A percentile compares a stretch with the other conserved stretches of the same genome.
phyloP scores from a whole-genome alignment of 2,888 invertebrate genomes.

The Trimorus sp. region DNA sequence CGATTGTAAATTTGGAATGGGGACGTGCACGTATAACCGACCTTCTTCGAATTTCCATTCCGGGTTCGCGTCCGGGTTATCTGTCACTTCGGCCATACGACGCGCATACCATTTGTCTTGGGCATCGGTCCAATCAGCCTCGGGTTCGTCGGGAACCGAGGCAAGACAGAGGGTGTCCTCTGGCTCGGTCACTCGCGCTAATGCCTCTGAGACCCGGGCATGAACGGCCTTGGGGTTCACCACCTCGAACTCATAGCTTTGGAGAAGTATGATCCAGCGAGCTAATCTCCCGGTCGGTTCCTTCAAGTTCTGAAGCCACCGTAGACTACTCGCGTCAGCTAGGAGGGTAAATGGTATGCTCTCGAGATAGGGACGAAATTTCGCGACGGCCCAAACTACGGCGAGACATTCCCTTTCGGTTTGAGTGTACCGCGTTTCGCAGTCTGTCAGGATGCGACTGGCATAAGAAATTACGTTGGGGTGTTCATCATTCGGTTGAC shows the following conservation, averaged over 20 bases:
- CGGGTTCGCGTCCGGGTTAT: not conserved
- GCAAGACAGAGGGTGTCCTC: not conserved
- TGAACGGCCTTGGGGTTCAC: not conserved
- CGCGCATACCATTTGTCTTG: not conserved
- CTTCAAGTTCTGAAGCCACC: constrained; percentile 63
- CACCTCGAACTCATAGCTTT: not conserved
- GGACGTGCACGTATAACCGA: not conserved
- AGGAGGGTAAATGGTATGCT: constrained; percentile 61
- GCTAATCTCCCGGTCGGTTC: constrained; percentile 64
- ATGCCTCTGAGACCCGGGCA: not conserved
- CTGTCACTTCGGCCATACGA: not conserved
- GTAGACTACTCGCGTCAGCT: constrained; percentile 64
- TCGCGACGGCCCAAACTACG: constrained; percentile 58
- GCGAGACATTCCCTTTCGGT: constrained; percentile 67
- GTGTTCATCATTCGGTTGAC: constrained; percentile 22
- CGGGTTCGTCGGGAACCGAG: not conserved
- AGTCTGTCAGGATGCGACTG: constrained; percentile 38
- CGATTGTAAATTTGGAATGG: not conserved
- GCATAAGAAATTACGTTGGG: constrained; percentile 63
- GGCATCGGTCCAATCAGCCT: not conserved
- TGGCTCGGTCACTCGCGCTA: not conserved
- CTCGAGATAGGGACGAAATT: constrained; percentile 64
- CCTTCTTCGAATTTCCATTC: not conserved
- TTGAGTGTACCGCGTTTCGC: constrained; percentile 53
- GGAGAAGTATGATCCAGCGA: constrained; percentile 28